Conservation (phyloP, 2,888 invertebrate species). For the Sarcophaga subvicina region DNA sequence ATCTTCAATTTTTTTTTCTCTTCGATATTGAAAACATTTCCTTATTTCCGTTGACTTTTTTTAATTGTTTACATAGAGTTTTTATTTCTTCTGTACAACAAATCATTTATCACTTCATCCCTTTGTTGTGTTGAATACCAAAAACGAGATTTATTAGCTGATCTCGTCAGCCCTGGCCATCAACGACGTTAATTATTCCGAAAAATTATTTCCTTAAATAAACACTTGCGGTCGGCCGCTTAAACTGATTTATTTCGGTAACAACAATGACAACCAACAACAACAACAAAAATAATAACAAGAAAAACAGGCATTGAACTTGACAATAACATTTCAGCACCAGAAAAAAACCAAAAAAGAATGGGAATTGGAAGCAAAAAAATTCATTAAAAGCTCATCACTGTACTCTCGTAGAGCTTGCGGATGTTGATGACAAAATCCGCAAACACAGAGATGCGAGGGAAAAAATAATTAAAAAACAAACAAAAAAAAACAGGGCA, state of each 20-base stretch:
- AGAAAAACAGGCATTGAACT: slow-evolving; percentile 61
- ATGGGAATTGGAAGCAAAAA: background rate
- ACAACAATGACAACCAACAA: slow-evolving; percentile 41
- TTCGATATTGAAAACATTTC: background rate
- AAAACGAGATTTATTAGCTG: background rate
- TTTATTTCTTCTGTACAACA: slow-evolving; percentile 10
- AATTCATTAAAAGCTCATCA: background rate
- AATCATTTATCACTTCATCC: slow-evolving; percentile 45
- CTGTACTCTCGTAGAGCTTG: background rate
- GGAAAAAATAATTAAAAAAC: background rate
- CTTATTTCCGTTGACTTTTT: background rate
- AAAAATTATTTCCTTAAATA: slow-evolving; percentile 48
- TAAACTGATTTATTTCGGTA: slow-evolving; percentile 45
- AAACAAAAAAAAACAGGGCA: too few relatives aligned
- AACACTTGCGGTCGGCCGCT: background rate
- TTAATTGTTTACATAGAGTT: background rate
- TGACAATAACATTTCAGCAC: slow-evolving; percentile 43
- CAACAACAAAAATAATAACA: background rate
- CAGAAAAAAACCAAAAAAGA: background rate
- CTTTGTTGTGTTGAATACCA: background rate
- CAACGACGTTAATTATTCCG: slow-evolving; percentile 4
- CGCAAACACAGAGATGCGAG: background rate
- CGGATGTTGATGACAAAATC: background rate
- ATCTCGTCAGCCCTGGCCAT: background rate
- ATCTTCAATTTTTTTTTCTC: background rate